Conservation (phyloP, 2,888 invertebrate genomes). For the Lamproptera curius region DNA sequence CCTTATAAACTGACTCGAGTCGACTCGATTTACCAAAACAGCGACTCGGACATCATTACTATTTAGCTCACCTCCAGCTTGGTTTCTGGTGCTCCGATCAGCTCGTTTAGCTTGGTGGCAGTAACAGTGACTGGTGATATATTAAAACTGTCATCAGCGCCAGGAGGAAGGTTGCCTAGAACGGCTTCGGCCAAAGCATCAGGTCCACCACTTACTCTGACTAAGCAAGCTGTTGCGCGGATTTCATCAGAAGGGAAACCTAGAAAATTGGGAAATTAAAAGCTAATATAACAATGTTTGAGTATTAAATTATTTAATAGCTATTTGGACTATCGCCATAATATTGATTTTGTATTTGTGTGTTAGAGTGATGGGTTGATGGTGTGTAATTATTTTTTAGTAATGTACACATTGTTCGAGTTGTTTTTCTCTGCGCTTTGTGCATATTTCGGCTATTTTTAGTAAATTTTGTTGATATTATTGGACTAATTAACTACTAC, state of each 20-base stretch:
- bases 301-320: not conserved
- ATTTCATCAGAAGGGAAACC: constrained; percentile 53
- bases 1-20: no score
- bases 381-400: not conserved
- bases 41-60: not conserved
- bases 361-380: not conserved
- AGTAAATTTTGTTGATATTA: no score
- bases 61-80: constrained; percentile 45
- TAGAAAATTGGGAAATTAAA: constrained; percentile 21
- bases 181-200: constrained; percentile 49
- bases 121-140: constrained; percentile 55
- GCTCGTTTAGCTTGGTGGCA: constrained; percentile 48
- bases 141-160: constrained; percentile 60
- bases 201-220: constrained; percentile 45
- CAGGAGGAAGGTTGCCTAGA: constrained; percentile 53
- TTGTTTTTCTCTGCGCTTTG: no score
- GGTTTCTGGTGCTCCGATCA: constrained; percentile 59
- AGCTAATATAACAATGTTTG: no score
- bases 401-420: no score
- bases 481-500: no score
- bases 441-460: no score
- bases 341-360: not conserved
- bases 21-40: no score
- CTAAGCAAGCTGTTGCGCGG: constrained; percentile 48
- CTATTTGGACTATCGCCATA: not conserved